Conservation (phyloP, 2,888 invertebrate species). For the Dasysyrphus albostriatus region DNA sequence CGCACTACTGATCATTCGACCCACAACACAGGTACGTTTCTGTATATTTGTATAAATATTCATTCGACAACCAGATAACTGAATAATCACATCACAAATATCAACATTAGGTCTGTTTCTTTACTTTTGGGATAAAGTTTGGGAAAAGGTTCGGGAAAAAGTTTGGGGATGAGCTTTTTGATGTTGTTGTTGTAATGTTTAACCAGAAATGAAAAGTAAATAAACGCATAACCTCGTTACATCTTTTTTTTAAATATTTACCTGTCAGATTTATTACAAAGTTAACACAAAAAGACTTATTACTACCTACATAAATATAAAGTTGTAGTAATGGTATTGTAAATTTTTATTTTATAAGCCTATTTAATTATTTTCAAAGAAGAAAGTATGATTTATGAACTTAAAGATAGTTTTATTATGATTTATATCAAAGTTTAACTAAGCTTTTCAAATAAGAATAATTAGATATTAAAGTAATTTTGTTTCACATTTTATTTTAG, state of each 20-base stretch:
- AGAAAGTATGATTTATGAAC: neutral
- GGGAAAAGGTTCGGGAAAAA: too few species aligned
- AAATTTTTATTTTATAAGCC: neutral
- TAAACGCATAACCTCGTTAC: neutral
- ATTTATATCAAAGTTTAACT: neutral
- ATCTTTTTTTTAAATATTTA: neutral
- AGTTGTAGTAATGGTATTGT: neutral
- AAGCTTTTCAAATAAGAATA: neutral
- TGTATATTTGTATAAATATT: neutral
- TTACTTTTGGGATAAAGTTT: too few species aligned
- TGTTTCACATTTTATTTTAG: conserved; percentile 81
- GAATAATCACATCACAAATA: neutral
- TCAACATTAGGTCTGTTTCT: too few species aligned
- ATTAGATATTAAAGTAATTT: neutral
- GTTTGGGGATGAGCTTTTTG: too few species aligned
- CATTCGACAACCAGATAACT: neutral
- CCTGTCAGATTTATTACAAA: neutral
- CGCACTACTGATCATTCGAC: conserved; percentile 91
- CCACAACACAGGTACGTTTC: conserved; percentile 87
- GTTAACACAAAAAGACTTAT: neutral
- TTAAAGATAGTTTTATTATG: neutral
- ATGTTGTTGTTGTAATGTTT: too few species aligned
- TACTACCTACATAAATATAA: neutral
- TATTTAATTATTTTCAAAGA: neutral
- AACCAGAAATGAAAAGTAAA: too few species aligned